Evolutionary conservation across 2,888 invertebrate species (phyloP), one percentile per base, ranked within the genome.

Genomic region (Mystacides longicornis): DNA sequence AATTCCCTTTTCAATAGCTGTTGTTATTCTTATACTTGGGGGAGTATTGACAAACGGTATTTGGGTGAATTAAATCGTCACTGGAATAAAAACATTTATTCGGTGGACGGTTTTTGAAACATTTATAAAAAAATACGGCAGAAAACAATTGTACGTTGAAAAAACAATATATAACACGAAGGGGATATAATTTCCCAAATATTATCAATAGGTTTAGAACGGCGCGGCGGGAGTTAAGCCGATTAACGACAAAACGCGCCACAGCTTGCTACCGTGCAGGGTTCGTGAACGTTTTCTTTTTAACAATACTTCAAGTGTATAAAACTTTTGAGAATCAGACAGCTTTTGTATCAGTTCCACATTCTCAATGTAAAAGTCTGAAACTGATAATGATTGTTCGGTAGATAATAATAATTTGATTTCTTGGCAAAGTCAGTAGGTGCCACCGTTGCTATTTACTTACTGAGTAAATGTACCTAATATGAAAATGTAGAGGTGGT

Each of bases 101-200:
- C 16, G 14, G 14, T 37, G 7, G 4, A 55, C 51, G 50, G 51
- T 23, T 50, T 50, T 55, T 50, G 18, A 46, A 51, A 55, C 43
- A 51, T 55, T 42, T 31, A 51, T 23, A 46, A 47, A 31, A 47
- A 37, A 51, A 55, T 23, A 18, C 42, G 37, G 47, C 51, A n/a
- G n/a, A n/a, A n/a, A n/a, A n/a, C n/a, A n/a, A n/a, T n/a, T n/a
- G n/a, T n/a, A n/a, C n/a, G n/a, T 33, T 43, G 42, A 52, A 55
- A 57, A 59, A 58, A 58, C 16, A 55, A 57, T 53, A 52, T 47
- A 53, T 50, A 54, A n/a, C n/a, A n/a, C n/a, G 4, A 14, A 54
- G 53, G 48, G 52, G 49, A 23, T 57, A 55, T 58, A 58, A 60
- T 60, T 60, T 60, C 60, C 60, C 58, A 60, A 60, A 60, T 60